Conservation (phyloP, 2,888 invertebrate genomes). For the Hyposoter dolosus region DNA sequence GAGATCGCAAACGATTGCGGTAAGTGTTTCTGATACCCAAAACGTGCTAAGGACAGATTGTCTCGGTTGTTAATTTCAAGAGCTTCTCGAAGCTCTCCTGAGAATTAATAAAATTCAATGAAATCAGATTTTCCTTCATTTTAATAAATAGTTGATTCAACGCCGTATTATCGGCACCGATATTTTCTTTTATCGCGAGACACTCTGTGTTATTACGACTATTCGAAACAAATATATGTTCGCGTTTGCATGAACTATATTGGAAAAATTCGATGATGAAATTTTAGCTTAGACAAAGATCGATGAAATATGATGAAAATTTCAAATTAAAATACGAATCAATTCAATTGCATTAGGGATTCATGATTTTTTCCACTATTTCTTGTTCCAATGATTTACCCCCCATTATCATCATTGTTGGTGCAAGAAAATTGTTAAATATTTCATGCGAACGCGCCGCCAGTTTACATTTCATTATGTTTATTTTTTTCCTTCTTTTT, state of each 20-base stretch:
- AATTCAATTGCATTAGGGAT: conserved; percentile 51
- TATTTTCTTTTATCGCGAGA: conserved; percentile 59
- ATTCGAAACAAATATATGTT: conserved; percentile 61
- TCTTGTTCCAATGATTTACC: conserved; percentile 65
- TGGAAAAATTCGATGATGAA: conserved; percentile 44
- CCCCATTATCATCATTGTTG: conserved; percentile 56
- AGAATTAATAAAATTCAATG: conserved; percentile 33
- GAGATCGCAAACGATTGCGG: conserved; percentile 57
- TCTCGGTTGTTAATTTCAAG: conserved; percentile 39
- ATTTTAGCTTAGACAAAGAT: conserved; percentile 40
- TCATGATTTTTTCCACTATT: conserved; percentile 66
- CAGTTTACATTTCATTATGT: conserved; percentile 68
- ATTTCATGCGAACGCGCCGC: conserved; percentile 73
- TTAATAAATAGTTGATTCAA: conserved; percentile 34
- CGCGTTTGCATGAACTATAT: conserved; percentile 71
- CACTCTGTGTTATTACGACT: conserved; percentile 59
- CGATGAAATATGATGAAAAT: conserved; percentile 12
- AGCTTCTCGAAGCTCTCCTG: background rate
- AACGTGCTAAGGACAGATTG: conserved; percentile 29
- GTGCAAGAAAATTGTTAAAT: conserved; percentile 66
- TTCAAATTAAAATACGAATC: conserved; percentile 10
- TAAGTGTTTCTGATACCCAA: conserved; percentile 37
- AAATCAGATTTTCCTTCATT: conserved; percentile 18
- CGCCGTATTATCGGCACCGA: conserved; percentile 39
- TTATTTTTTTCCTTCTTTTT: conserved; percentile 7